These are phyloP conservation scores for Pseudorhiza aurosa DNA, from an alignment of 30 jellyfish, hydroid and myxozoan genomes.

Conservation along the genomic window DNA sequence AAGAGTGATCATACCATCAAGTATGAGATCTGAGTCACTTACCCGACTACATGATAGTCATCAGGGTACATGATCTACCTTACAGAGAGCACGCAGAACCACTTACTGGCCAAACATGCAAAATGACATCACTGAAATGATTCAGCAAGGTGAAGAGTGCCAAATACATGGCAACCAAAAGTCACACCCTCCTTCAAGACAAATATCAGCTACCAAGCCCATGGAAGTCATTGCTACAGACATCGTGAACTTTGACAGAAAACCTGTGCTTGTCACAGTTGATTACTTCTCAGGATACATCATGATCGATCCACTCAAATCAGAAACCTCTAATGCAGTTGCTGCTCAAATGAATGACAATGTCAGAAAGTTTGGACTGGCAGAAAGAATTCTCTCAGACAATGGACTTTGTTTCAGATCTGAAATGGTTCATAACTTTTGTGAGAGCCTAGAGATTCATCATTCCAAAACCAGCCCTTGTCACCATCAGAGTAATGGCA, in stretches of 20 bases:
- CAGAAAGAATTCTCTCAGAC: conserved; percentile 52
- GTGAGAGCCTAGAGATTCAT: conserved; percentile 15
- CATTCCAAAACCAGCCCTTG: conserved; percentile 64
- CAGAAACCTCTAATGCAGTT: conserved; percentile 26
- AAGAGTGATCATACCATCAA: conserved; percentile 36
- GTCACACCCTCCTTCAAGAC: conserved; percentile 4
- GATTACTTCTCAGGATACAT: conserved; percentile 48
- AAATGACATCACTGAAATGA: conserved; percentile 19
- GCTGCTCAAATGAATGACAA: conserved; percentile 32
- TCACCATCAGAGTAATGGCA: conserved; percentile 48
- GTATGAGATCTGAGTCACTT: conserved; percentile 20
- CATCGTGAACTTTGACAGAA: conserved; percentile 46
- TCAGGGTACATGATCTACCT: conserved; percentile 27
- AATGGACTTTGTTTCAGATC: conserved; percentile 50
- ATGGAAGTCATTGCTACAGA: conserved; percentile 14
- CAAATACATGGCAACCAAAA: conserved; percentile 6
- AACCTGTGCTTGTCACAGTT: conserved; percentile 12
- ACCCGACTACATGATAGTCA: conserved; percentile 55
- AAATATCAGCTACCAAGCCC: conserved; percentile 31
- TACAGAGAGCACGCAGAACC: conserved; percentile 48
- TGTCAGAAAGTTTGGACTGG: conserved; percentile 51
- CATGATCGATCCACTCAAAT: conserved; percentile 34
- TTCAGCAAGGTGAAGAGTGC: conserved; percentile 48
- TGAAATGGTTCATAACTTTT: background rate
- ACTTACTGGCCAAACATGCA: conserved; percentile 61